A percentile compares a stretch with the other conserved stretches of the same genome.
phyloP scores from a whole-genome alignment of 2,113 vertebrate species.

The Xenus cinereus region DNA sequence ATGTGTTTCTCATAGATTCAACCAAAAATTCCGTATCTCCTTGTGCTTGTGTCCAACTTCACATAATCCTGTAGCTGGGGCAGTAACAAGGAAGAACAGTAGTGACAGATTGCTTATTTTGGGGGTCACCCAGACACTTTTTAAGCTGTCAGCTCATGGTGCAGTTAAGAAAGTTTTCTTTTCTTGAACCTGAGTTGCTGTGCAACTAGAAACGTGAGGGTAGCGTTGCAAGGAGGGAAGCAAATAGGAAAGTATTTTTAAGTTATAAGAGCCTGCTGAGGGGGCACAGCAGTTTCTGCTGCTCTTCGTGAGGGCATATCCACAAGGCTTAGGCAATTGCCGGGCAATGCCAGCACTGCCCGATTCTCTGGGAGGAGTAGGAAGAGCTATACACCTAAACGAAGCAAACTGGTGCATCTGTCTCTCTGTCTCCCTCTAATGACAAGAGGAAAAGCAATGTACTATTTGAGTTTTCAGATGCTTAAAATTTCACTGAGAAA shows the following conservation, averaged over 20 bases:
- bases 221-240: background rate
- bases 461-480: background rate
- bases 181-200: background rate
- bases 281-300: background rate
- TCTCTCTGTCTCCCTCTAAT: background rate
- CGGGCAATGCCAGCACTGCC: background rate
- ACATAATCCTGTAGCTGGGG: background rate
- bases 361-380: background rate
- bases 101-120: background rate
- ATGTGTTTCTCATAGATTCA: background rate
- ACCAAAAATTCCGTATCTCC: background rate
- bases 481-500: background rate
- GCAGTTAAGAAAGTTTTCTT: background rate
- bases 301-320: background rate
- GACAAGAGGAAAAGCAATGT: background rate
- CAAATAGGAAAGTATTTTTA: background rate
- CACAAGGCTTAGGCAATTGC: background rate
- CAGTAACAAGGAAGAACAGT: background rate
- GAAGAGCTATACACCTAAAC: background rate
- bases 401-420: fast-evolving
- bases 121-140: background rate
- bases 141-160: background rate
- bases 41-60: background rate
- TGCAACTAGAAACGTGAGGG: background rate
- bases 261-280: background rate